A percentile compares a stretch with the other conserved stretches of the same genome.
These are phyloP conservation scores for Trissolcus brochymenae DNA, from an alignment of 2,888 invertebrate genomes.

Conservation along the genomic window DNA sequence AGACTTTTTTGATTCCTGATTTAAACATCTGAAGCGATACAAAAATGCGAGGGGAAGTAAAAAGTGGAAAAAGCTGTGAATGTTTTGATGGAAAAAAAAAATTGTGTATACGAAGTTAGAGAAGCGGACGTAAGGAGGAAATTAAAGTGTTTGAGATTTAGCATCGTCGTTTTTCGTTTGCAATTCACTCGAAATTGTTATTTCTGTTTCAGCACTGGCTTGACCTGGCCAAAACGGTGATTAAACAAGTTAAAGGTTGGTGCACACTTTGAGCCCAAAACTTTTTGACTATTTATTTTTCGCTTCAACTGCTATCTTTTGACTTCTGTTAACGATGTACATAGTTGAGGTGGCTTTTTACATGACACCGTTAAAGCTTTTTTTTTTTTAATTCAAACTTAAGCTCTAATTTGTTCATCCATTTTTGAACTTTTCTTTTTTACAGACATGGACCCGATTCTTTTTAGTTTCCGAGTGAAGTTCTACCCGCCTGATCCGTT, in stretches of 20 bases:
- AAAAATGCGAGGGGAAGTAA: no score
- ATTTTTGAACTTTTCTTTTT: neutral
- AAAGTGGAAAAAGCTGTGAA: no score
- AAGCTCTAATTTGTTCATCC: no score
- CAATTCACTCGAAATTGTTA: slow-evolving; percentile 38
- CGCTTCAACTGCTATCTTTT: neutral
- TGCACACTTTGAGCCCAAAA: slow-evolving; percentile 40
- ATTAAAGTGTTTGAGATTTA: slow-evolving; percentile 23
- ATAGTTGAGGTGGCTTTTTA: neutral
- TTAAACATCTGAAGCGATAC: no score
- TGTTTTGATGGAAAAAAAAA: neutral
- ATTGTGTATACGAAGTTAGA: slow-evolving; percentile 15
- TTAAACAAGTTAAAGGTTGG: slow-evolving; percentile 93
- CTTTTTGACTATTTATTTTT: slow-evolving; percentile 2
- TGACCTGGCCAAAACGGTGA: slow-evolving; percentile 91
- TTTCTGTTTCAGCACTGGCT: slow-evolving; percentile 90
- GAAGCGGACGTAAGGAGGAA: slow-evolving; percentile 17
- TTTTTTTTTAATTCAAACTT: no score
- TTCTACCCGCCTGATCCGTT: slow-evolving; percentile 98
- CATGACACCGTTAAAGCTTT: neutral
- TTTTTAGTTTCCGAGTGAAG: slow-evolving; percentile 97
- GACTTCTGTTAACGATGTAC: neutral
- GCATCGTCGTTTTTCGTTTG: slow-evolving; percentile 18
- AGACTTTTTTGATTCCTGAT: no score
- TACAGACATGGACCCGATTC: slow-evolving; percentile 88